Conservation (phyloP, 2,113 vertebrate genomes). For the Pygoscelis antarcticus region DNA sequence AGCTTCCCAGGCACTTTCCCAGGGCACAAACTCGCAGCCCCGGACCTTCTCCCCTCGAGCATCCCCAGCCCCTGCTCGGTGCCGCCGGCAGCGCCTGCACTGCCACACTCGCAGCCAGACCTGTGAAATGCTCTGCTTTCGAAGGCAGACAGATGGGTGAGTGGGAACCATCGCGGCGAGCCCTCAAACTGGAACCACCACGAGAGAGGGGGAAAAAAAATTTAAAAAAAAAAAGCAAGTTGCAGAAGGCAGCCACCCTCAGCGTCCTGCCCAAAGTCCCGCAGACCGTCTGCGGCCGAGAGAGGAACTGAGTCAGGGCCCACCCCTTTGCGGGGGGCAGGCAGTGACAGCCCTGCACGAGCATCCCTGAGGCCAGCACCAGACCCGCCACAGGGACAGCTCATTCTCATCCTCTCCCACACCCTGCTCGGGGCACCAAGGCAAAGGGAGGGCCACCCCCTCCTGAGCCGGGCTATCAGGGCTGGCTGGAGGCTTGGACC, state of each 20-base stretch:
- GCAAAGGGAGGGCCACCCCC: too few relatives aligned
- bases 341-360: not conserved
- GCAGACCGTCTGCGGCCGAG: not conserved
- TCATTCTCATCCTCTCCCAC: not conserved
- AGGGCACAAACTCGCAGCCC: not conserved
- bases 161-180: not conserved
- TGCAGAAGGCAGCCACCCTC: not conserved
- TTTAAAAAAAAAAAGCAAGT: not conserved
- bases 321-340: not conserved
- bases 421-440: accelerated
- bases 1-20: not conserved
- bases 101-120: not conserved
- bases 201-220: accelerated
- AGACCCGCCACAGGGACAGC: accelerated
- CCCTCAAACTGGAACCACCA: not conserved
- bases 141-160: not conserved
- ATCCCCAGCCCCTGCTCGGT: not conserved
- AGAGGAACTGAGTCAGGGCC: not conserved
- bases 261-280: not conserved
- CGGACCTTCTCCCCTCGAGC: not conserved
- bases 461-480: not conserved
- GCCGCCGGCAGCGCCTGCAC: accelerated
- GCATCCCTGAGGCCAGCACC: not conserved
- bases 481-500: not conserved
- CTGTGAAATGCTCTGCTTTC: not conserved